Base-by-base conservation (phyloP, 1,140 invertebrate genomes). In the Rhagoletis zephyria region DNA sequence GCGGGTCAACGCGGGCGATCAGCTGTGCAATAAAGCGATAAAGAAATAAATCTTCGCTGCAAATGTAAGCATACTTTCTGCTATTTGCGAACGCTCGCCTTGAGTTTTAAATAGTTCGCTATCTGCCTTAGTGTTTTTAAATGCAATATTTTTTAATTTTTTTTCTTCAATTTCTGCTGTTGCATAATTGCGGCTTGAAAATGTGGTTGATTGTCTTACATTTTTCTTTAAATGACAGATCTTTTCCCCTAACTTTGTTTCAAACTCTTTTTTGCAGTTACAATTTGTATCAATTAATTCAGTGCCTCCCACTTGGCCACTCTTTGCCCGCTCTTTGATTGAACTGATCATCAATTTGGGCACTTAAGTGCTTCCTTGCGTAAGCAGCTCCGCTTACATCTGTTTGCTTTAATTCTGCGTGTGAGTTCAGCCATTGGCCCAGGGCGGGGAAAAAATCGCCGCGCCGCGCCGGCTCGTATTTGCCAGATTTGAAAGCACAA, bases 1-100 rank as follows among this genome's bases (percentile, higher is more conserved):
- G 74, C 74, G 56, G 74, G 74, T 81, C 74, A 81, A 30, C 74
- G 74, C 48, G 12, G 74, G 16, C 74, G 56, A 81, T 81, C 74
- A 81, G 74, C 74, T 81, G 74, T 81, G 51, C 74, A 81, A 56
- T 81, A 81, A 81, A 81, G 48, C 7, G 74, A 81, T 81, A 81
- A 81, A 81, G 51, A 81, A 81, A 56, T 45, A 81, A 81, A 81
- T 81, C 48, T 81, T 4, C n/a, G 7, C 64, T 74, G 67, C 14
- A 6, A 12, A 30, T 59, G 14, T 81, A n/a, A 16, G 16, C 74
- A 14, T 51, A 16, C 74, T 81, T 81, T 42, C 56, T 56, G 6
- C 4, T 4, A 16, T 48, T 48, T 48, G 40, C 70, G n/a, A 77
- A 30, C 70, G 40, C n/a, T 77, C 16, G 70, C 70, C 70, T 77